Percentiles rank a stretch among this genome's conserved stretches.
Evolutionary conservation across 2,888 invertebrate genomes (phyloP).

Genomic region (Phyllotreta striolata): DNA sequence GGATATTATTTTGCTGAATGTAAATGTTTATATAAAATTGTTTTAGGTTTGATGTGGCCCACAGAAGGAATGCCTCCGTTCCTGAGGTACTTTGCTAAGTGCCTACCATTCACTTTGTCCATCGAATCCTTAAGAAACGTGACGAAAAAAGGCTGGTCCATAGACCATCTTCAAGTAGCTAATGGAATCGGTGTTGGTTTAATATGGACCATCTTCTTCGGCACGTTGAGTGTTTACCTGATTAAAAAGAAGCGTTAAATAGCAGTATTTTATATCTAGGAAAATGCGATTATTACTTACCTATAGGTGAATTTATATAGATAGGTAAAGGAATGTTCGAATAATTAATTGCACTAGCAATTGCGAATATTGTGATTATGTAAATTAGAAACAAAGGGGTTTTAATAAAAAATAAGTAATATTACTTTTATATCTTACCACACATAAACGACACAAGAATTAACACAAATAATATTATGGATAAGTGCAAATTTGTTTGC

Average conservation of each 20-base stretch:
- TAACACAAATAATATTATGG: too few relatives aligned
- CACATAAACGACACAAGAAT: too few relatives aligned
- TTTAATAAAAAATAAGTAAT: neutral
- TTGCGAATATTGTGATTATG: too few relatives aligned
- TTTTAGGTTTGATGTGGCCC: slow-evolving; percentile 73
- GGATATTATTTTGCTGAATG: neutral
- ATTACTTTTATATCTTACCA: neutral
- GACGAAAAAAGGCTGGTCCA: slow-evolving; percentile 76
- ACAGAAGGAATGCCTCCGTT: slow-evolving; percentile 70
- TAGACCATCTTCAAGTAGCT: slow-evolving; percentile 75
- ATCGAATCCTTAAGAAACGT: slow-evolving; percentile 79
- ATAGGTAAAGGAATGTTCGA: too few relatives aligned
- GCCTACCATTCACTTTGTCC: slow-evolving; percentile 79
- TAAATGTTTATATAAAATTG: too few relatives aligned
- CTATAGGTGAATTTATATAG: too few relatives aligned
- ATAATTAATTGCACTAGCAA: neutral
- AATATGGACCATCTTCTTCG: slow-evolving; percentile 65
- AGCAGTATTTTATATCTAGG: too few relatives aligned
- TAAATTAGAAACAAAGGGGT: too few relatives aligned
- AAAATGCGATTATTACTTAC: neutral
- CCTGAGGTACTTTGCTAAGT: slow-evolving; percentile 53
- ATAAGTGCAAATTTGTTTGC: too few relatives aligned
- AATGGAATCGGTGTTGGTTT: slow-evolving; percentile 74
- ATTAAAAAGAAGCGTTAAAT: slow-evolving; percentile 53
- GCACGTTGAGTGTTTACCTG: slow-evolving; percentile 50